These are phyloP conservation scores for Bambusicola thoracicus DNA, from an alignment of 2,113 vertebrate genomes.

Conservation along the genomic window DNA sequence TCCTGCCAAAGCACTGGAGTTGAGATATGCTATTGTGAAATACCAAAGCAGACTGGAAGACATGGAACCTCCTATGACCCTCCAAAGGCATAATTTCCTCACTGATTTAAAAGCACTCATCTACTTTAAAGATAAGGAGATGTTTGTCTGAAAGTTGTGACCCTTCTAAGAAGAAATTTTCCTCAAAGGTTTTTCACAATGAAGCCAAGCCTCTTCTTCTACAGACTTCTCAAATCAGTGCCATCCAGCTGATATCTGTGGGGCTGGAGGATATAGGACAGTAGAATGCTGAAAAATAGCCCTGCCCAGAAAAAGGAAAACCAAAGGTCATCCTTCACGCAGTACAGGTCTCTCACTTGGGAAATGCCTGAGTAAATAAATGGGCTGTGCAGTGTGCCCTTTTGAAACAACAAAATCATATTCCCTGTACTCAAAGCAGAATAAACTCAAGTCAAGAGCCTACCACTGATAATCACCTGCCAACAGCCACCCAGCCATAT, in stretches of 20 bases:
- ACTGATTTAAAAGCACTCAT: not conserved
- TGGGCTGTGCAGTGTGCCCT: not conserved
- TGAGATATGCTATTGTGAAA: not conserved
- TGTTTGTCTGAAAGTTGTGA: not conserved
- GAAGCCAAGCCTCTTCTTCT: not conserved
- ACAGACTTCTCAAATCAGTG: not conserved
- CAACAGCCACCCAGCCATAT: not conserved
- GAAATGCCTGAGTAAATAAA: constrained; percentile 65
- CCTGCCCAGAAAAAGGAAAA: not conserved
- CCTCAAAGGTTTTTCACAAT: not conserved
- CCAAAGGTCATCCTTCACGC: not conserved
- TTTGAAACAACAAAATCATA: not conserved
- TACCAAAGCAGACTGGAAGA: not conserved
- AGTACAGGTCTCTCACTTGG: not conserved
- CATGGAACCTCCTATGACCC: accelerated
- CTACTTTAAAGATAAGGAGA: not conserved
- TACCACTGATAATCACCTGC: constrained; percentile 7
- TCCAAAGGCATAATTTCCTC: not conserved
- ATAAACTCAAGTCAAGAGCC: not conserved
- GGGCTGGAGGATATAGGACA: not conserved
- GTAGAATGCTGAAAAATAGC: not conserved
- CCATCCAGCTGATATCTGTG: not conserved
- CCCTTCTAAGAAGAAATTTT: not conserved
- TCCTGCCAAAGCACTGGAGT: not conserved
- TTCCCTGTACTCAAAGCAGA: not conserved